These are phyloP conservation scores for Quadroppia sp. DNA, from an alignment of 2,888 invertebrate species.

Conservation along the genomic window DNA sequence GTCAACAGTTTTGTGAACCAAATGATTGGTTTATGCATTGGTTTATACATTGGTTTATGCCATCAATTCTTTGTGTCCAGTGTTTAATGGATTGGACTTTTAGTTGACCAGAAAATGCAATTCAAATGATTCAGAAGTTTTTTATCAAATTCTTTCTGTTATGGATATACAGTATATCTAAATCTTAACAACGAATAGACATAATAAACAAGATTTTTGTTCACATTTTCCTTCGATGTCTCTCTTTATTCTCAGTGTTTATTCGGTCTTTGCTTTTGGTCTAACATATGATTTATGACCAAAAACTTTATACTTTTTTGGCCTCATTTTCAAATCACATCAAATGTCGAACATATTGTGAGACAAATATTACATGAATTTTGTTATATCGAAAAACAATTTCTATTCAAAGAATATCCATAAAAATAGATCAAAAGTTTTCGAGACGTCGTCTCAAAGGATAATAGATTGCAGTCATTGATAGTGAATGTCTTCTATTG, in stretches of 20 bases:
- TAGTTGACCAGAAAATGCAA: too few relatives aligned
- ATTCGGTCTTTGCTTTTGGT: conserved; percentile 7
- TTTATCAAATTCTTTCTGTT: too few relatives aligned
- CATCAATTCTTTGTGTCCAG: too few relatives aligned
- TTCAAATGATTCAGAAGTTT: too few relatives aligned
- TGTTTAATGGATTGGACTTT: too few relatives aligned
- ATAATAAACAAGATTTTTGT: conserved; percentile 14
- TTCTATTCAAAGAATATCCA: neutral
- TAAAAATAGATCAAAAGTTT: neutral
- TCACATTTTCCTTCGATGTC: neutral
- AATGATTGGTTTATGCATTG: too few relatives aligned
- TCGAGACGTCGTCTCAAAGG: neutral
- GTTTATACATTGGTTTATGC: too few relatives aligned
- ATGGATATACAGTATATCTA: too few relatives aligned
- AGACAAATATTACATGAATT: neutral
- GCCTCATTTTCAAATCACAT: conserved; percentile 25
- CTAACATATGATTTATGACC: conserved; percentile 26
- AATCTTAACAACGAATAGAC: too few relatives aligned
- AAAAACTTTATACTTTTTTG: conserved; percentile 18
- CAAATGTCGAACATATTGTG: neutral
- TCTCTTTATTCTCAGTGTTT: neutral
- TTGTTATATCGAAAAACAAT: neutral
- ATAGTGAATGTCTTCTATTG: too few relatives aligned
- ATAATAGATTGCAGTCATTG: too few relatives aligned
- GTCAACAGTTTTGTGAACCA: too few relatives aligned